A percentile compares a stretch with the other conserved stretches of the same genome.
phyloP scores from a whole-genome alignment of 2,888 invertebrate species.

The Nasonovia ribisnigri region DNA sequence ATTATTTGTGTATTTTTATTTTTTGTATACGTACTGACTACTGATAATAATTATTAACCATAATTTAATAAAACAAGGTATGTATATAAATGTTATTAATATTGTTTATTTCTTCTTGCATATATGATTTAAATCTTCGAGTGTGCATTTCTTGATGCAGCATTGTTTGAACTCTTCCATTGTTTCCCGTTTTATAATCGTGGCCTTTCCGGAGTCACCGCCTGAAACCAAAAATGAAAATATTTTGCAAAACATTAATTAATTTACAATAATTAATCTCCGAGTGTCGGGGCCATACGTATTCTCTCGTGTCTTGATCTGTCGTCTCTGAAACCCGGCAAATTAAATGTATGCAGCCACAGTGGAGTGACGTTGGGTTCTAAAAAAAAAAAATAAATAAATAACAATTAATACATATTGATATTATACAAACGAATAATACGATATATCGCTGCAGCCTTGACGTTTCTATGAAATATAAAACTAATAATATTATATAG shows the following conservation, averaged over 20 bases:
- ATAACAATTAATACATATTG: background rate
- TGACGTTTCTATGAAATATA: background rate
- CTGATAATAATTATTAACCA: conserved; percentile 51
- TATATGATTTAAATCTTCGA: conserved; percentile 11
- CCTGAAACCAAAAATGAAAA: background rate
- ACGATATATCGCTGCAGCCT: background rate
- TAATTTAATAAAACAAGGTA: conserved; percentile 52
- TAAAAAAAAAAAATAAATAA: background rate
- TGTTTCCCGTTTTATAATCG: background rate
- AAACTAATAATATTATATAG: background rate
- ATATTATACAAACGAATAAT: background rate
- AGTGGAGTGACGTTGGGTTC: background rate
- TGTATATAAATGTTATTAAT: conserved; percentile 27
- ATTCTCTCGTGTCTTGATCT: background rate
- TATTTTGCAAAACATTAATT: background rate
- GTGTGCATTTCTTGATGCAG: background rate
- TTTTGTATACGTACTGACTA: conserved; percentile 56
- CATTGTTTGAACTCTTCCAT: background rate
- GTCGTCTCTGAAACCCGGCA: background rate
- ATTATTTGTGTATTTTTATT: conserved; percentile 41
- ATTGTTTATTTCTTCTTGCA: conserved; percentile 41
- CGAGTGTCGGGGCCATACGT: background rate
- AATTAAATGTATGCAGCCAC: background rate
- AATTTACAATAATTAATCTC: background rate
- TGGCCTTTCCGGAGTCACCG: background rate